Percentiles rank a stretch among this genome's conserved stretches.
Evolutionary conservation across 2,113 vertebrate genomes (phyloP).

Genomic region (Notothenia coriiceps): DNA sequence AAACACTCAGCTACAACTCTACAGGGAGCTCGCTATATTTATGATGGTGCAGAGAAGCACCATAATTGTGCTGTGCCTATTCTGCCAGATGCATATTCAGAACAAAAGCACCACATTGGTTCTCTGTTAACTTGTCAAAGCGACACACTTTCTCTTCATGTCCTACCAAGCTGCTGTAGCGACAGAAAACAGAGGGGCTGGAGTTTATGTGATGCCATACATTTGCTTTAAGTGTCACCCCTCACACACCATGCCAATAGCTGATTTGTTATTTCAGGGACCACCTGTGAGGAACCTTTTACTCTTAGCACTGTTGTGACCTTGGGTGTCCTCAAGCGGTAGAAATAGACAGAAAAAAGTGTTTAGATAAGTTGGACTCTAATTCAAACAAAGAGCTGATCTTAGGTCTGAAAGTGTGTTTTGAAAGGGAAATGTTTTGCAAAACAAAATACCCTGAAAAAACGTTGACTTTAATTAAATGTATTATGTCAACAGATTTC

Average conservation of each 20-base stretch:
- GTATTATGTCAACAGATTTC: too few relatives aligned
- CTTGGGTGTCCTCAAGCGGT: not conserved
- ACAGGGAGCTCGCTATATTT: conserved; percentile 56
- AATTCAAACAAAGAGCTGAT: conserved; percentile 34
- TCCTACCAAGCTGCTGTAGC: not conserved
- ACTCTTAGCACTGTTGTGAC: conserved; percentile 18
- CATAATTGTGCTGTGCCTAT: conserved; percentile 33
- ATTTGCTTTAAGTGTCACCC: conserved; percentile 6
- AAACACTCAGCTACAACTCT: conserved; percentile 38
- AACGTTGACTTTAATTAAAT: too few relatives aligned
- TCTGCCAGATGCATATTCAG: conserved; percentile 50
- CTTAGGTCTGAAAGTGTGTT: conserved; percentile 14
- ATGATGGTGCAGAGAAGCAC: conserved; percentile 5
- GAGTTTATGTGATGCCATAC: conserved; percentile 29
- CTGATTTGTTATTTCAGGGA: too few relatives aligned
- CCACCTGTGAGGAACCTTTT: too few relatives aligned
- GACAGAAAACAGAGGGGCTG: conserved; percentile 22
- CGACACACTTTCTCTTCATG: conserved; percentile 16
- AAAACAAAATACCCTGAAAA: not conserved
- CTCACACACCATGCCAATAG: not conserved
- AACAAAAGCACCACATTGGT: conserved; percentile 27
- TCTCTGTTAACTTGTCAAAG: conserved; percentile 23
- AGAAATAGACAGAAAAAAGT: conserved; percentile 7
- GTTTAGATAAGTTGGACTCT: conserved; percentile 22
- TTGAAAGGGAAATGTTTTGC: too few relatives aligned